These are phyloP conservation scores for Neosilurus hyrtlii DNA, from an alignment of 2,797 vertebrate species.

Conservation along the genomic window DNA sequence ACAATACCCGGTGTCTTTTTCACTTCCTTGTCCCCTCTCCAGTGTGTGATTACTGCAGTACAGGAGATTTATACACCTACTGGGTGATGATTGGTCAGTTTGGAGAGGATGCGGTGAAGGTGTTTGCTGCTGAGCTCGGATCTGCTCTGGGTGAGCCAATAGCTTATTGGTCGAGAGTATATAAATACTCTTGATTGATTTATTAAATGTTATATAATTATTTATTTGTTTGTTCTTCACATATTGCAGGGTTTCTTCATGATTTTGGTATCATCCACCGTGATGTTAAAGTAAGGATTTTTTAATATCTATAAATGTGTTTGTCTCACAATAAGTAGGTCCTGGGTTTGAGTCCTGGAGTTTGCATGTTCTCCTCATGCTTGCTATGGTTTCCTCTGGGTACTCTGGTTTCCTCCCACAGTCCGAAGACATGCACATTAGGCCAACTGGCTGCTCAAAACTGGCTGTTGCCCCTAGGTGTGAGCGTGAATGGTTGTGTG, in stretches of 20 bases:
- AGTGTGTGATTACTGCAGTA: constrained; percentile 86
- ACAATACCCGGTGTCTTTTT: background rate
- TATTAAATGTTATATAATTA: background rate
- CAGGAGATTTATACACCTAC: constrained; percentile 80
- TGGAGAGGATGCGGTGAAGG: constrained; percentile 74
- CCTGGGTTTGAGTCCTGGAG: too few relatives aligned
- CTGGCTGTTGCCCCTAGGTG: too few relatives aligned
- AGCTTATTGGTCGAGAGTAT: background rate
- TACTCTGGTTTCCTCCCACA: too few relatives aligned
- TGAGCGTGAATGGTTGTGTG: too few relatives aligned
- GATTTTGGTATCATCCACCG: constrained; percentile 89
- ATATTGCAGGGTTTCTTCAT: constrained; percentile 81
- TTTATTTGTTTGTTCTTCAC: background rate
- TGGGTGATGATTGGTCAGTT: constrained; percentile 77
- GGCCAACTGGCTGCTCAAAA: too few relatives aligned
- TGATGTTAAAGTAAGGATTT: constrained; percentile 84
- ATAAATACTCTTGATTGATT: too few relatives aligned
- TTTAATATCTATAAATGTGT: background rate
- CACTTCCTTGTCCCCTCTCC: constrained; percentile 39
- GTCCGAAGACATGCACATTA: too few relatives aligned
- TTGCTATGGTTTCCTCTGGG: too few relatives aligned
- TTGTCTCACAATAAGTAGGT: too few relatives aligned
- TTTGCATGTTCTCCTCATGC: too few relatives aligned
- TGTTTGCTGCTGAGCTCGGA: constrained; percentile 85
- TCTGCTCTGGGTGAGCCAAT: constrained; percentile 77